Conservation (phyloP, 1,140 invertebrate genomes). For the Drosophila guanche region DNA sequence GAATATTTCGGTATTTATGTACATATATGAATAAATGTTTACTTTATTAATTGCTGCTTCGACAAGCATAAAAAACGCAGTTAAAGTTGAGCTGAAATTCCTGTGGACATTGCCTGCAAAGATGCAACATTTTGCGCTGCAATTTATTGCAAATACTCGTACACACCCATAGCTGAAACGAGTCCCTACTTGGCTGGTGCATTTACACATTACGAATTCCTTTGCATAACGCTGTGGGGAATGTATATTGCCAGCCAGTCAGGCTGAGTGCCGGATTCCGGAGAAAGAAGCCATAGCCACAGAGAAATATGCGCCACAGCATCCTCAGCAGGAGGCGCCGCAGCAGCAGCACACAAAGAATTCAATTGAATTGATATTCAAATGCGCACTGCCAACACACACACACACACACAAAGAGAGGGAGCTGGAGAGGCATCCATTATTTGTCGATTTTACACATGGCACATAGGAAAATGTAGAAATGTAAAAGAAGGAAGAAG, state of each 20-base stretch:
- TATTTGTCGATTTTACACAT: slow-evolving; percentile 76
- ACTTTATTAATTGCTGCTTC: slow-evolving; percentile 46
- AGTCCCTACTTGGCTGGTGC: slow-evolving; percentile 10
- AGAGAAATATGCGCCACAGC: slow-evolving; percentile 62
- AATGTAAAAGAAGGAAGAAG: slow-evolving; percentile 29
- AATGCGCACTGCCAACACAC: slow-evolving; percentile 73
- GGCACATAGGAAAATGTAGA: slow-evolving; percentile 33
- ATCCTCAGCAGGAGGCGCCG: slow-evolving; percentile 45
- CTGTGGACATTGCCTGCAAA: slow-evolving; percentile 39
- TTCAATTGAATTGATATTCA: slow-evolving; percentile 83
- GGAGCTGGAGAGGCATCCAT: slow-evolving; percentile 53
- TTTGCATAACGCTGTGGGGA: slow-evolving; percentile 70
- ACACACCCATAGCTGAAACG: not conserved
- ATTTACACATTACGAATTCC: slow-evolving; percentile 68
- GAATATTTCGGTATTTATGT: too few relatives aligned
- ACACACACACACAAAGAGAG: slow-evolving; percentile 32
- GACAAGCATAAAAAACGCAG: not conserved
- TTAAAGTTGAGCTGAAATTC: slow-evolving; percentile 30
- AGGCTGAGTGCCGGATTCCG: slow-evolving; percentile 18
- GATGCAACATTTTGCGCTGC: slow-evolving; percentile 53
- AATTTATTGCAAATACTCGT: slow-evolving; percentile 46
- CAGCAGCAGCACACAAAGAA: slow-evolving; percentile 69
- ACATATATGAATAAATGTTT: not conserved
- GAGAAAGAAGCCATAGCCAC: slow-evolving; percentile 45
- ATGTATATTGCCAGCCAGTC: slow-evolving; percentile 66